Base-by-base conservation (phyloP, 2,113 vertebrate genomes). In the Vidua macroura region DNA sequence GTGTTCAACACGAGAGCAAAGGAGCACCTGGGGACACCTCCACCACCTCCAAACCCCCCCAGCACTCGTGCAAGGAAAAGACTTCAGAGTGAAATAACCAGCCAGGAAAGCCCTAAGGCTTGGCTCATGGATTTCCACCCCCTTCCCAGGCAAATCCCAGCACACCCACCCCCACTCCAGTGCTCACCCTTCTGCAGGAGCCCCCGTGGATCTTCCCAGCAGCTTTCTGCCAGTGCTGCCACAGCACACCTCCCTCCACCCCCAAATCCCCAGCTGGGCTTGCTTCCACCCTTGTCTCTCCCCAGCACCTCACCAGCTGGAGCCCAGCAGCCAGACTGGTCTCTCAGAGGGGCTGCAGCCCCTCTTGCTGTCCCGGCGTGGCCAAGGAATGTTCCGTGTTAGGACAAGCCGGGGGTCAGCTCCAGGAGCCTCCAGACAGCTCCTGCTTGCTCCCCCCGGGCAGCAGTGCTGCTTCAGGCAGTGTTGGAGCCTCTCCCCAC, bases 301-400 rank as follows among this genome's bases (percentile, higher is more conserved):
- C 4, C 17, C 48, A 76, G 52, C 39, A 13, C 52, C 56, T 9
- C 9, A 1, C 17, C n/a, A 23, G 43, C 46, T 12, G 41, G 30
- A 60, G 69, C 39, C 58, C 37, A n/a, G 22, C 19, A 31, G 44
- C 75, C 35, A 27, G 2, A 7, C 17, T 8, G 53, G 11, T 12
- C n/a, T 44, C 41, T 46, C 21, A 15, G 13, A 30, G 22, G n/a
- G 15, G 24, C n/a, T 49, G 81, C 28, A 66, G 15, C 44, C 33
- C 55, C 39, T 63, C 11, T 13, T 3, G n/a, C 41, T 4, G 12
- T 10, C 35, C 44, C 14, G 27, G 0, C 3, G 5, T 5, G 6
- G 7, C 28, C 18, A 9, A 6, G 59, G 8, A 1, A 4, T 1
- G 13, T 2, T 27, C 41, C 5, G 1, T 1, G 3, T 2, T 3